These are phyloP conservation scores for Drosophila elegans DNA, from an alignment of 1,140 invertebrate species.

Conservation along the genomic window DNA sequence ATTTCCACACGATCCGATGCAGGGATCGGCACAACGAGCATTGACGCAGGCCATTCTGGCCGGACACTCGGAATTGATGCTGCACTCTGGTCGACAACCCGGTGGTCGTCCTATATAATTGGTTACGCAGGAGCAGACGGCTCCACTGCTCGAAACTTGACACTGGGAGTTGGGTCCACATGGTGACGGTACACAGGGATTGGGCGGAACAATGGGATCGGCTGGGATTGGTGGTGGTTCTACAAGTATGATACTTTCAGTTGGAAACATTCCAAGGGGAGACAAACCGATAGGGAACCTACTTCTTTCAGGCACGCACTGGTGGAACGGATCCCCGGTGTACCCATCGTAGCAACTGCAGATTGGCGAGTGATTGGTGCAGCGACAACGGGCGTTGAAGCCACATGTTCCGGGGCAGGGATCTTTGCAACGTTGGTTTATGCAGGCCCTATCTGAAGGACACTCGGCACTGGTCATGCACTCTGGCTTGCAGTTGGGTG, in stretches of 20 bases:
- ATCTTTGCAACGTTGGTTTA: conserved; percentile 91
- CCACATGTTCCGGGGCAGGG: conserved; percentile 93
- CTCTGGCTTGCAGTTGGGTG: conserved; percentile 92
- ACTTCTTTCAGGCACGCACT: conserved; percentile 80
- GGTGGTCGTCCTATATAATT: conserved; percentile 90
- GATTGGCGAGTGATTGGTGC: conserved; percentile 93
- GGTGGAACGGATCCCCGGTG: conserved; percentile 92
- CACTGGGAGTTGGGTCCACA: conserved; percentile 89
- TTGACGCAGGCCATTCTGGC: conserved; percentile 89
- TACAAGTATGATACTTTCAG: conserved; percentile 45
- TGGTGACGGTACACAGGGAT: conserved; percentile 88
- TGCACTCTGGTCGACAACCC: conserved; percentile 90
- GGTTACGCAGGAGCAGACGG: conserved; percentile 88
- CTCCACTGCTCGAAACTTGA: conserved; percentile 86
- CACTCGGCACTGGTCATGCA: conserved; percentile 94
- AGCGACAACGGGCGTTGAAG: conserved; percentile 92
- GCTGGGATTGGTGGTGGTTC: conserved; percentile 52
- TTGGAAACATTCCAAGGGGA: not conserved
- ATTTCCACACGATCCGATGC: conserved; percentile 89
- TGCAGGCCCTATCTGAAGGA: conserved; percentile 90
- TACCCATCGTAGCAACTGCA: conserved; percentile 91
- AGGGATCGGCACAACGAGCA: conserved; percentile 90
- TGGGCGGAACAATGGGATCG: conserved; percentile 76
- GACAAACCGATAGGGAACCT: conserved; percentile 36
- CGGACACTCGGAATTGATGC: conserved; percentile 89